Evolutionary conservation across 2,888 invertebrate genomes (phyloP).

Genomic region (Aradus depressus): DNA sequence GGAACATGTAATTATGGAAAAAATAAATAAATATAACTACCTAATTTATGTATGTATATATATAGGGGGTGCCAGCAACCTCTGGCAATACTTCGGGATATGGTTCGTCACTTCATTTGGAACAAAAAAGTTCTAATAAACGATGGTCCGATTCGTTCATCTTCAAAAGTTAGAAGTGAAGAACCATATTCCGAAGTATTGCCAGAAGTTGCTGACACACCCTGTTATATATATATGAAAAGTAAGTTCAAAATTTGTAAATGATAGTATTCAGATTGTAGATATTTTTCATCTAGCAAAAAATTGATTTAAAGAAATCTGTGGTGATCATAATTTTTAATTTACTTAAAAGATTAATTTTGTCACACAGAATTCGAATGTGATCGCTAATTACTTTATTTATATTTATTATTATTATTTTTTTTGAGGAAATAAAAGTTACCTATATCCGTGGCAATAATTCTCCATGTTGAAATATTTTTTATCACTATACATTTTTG

Average conservation of each 20-base stretch:
- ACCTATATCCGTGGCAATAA: conserved; percentile 28
- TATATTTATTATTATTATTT: conserved; percentile 5
- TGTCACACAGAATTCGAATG: conserved; percentile 24
- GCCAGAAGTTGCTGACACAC: no score
- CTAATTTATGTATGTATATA: conserved; percentile 6
- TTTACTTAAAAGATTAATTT: conserved; percentile 4
- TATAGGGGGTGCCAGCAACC: no score
- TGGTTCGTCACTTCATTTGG: no score
- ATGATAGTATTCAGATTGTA: no score
- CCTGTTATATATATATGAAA: no score
- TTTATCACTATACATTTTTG: conserved; percentile 23
- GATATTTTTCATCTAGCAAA: no score
- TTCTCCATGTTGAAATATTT: conserved; percentile 26
- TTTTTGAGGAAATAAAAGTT: conserved; percentile 24
- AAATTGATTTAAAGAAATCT: background rate
- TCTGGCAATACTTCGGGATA: no score
- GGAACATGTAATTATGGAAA: conserved; percentile 20
- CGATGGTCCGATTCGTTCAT: no score
- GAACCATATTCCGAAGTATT: no score
- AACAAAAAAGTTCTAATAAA: no score
- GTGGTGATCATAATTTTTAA: background rate
- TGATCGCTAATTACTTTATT: background rate
- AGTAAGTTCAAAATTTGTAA: no score
- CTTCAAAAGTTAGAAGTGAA: no score
- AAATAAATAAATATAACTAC: conserved; percentile 15